Percentiles rank a stretch among this genome's conserved stretches.
These are phyloP conservation scores for Hippolais icterina DNA, from an alignment of 2,113 vertebrate species.

Conservation along the genomic window DNA sequence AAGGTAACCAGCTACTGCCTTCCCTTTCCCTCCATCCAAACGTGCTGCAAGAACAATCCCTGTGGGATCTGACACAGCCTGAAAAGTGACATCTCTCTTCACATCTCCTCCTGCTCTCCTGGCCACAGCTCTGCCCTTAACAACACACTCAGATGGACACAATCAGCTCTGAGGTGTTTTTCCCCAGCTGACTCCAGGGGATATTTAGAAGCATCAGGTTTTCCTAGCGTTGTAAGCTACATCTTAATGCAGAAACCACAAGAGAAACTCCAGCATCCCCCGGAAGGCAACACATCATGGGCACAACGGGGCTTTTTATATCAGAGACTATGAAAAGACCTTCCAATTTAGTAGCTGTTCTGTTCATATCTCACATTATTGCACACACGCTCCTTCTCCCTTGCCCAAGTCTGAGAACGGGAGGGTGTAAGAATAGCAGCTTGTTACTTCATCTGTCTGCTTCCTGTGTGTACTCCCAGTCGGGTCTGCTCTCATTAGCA, in stretches of 20 bases:
- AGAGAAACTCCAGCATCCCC: background rate
- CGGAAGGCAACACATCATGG: background rate
- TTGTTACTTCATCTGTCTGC: slow-evolving; percentile 43
- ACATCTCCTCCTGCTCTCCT: background rate
- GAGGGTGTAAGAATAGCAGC: slow-evolving; percentile 23
- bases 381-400: background rate
- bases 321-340: background rate
- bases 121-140: background rate
- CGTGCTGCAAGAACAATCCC: background rate
- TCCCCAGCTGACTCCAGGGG: background rate
- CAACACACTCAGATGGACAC: background rate
- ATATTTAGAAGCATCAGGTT: background rate
- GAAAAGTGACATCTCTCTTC: background rate
- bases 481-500: background rate
- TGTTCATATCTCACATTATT: background rate
- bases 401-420: background rate
- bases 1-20: background rate
- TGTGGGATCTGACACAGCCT: rapidly evolving
- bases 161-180: background rate
- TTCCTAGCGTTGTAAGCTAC: background rate
- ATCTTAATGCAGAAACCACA: background rate
- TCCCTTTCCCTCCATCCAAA: background rate
- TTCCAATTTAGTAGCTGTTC: slow-evolving; percentile 29
- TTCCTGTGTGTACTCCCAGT: slow-evolving; percentile 3
- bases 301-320: slow-evolving; percentile 9